A percentile compares a stretch with the other conserved stretches of the same genome.
Evolutionary conservation across 2,113 vertebrate species (phyloP).

Genomic region (Colius striatus): DNA sequence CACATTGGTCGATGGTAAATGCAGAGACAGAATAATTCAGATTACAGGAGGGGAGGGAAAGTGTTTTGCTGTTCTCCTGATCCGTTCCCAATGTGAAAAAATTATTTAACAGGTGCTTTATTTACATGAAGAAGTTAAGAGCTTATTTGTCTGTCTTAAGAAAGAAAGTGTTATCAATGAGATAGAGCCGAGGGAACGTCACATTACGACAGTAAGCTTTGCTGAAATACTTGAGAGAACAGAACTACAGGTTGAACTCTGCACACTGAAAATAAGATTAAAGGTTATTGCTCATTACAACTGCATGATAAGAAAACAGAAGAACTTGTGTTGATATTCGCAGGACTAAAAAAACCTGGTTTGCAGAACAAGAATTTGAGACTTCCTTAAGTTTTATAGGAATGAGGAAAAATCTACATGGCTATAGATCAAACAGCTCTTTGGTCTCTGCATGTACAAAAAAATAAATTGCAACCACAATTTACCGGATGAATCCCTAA

Average conservation of each 20-base stretch:
- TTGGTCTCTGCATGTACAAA: neutral
- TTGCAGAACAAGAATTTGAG: neutral
- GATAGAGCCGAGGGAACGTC: neutral
- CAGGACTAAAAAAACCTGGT: neutral
- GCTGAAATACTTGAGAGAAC: neutral
- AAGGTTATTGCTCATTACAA: neutral
- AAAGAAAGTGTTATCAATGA: neutral
- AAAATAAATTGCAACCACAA: neutral
- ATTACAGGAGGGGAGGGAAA: neutral
- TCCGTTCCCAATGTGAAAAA: neutral
- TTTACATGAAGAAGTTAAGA: neutral
- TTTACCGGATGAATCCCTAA: neutral
- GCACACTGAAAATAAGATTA: neutral
- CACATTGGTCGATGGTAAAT: neutral
- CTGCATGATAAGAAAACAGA: neutral
- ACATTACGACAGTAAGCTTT: neutral
- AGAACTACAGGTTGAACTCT: neutral
- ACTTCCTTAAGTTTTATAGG: neutral
- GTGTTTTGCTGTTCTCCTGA: neutral
- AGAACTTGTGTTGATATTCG: neutral
- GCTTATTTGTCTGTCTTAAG: neutral
- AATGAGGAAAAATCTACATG: neutral
- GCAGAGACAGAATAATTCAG: neutral
- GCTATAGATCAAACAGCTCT: neutral
- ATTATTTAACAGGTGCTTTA: neutral